phyloP scores from a whole-genome alignment of 1,140 invertebrate genomes.

The Nymphalis io region DNA sequence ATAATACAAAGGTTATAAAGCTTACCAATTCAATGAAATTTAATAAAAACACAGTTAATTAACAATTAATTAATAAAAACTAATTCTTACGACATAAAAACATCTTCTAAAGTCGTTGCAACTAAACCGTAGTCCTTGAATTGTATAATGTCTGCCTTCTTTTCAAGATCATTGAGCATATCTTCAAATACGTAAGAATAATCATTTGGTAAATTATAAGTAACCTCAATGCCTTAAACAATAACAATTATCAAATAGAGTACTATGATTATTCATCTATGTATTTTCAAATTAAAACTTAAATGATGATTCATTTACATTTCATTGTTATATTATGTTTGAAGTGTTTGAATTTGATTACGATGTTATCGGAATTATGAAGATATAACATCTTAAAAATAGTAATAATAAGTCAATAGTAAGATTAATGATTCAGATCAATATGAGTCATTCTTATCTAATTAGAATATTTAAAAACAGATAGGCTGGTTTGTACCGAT shows the following conservation, averaged over 20 bases:
- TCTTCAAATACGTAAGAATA: slow-evolving; percentile 77
- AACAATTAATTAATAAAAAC: neutral
- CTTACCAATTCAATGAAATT: no score
- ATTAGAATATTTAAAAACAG: no score
- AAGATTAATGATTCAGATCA: neutral
- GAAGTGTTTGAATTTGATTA: neutral
- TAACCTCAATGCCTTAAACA: slow-evolving; percentile 78
- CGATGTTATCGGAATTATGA: neutral
- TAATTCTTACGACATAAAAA: slow-evolving; percentile 88
- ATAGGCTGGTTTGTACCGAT: no score
- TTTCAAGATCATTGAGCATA: slow-evolving; percentile 86
- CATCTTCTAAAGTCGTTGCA: slow-evolving; percentile 92
- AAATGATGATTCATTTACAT: neutral
- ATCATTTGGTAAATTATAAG: slow-evolving; percentile 77
- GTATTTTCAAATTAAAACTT: slow-evolving; percentile 2
- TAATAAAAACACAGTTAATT: no score
- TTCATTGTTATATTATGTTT: neutral
- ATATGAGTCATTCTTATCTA: neutral
- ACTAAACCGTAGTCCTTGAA: slow-evolving; percentile 85
- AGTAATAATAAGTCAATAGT: no score
- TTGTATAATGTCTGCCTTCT: slow-evolving; percentile 82
- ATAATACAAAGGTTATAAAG: no score
- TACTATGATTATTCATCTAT: neutral
- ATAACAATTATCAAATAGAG: slow-evolving; percentile 14
- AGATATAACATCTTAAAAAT: neutral